phyloP scores from a whole-genome alignment of 2,888 invertebrate species.

The Parelbella ahira region DNA sequence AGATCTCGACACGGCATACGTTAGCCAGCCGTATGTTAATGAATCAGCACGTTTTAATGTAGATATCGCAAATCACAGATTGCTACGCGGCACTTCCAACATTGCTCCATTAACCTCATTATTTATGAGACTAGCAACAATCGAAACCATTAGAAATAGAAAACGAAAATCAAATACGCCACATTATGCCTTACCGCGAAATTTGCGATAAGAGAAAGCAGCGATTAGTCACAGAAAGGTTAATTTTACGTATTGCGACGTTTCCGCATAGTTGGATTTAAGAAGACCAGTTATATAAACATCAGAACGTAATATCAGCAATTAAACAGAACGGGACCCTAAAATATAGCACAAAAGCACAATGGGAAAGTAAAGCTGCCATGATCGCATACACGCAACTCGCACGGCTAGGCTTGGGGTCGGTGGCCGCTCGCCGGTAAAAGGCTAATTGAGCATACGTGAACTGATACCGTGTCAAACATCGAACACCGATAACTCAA shows the following conservation, averaged over 20 bases:
- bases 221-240: conserved; percentile 71
- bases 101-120: conserved; percentile 76
- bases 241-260: conserved; percentile 63
- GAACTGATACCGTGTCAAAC: conserved; percentile 46
- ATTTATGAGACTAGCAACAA: conserved; percentile 35
- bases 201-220: conserved; percentile 73
- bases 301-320: conserved; percentile 38
- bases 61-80: conserved; percentile 63
- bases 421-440: conserved; percentile 84
- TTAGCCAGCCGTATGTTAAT: conserved; percentile 65
- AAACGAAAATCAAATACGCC: conserved; percentile 36
- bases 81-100: conserved; percentile 74
- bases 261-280: conserved; percentile 50
- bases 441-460: conserved; percentile 64
- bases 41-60: conserved; percentile 76
- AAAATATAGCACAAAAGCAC: conserved; percentile 41
- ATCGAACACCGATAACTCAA: conserved; percentile 36
- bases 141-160: conserved; percentile 36
- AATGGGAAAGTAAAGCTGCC: conserved; percentile 76
- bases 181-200: conserved; percentile 47
- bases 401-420: conserved; percentile 82
- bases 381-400: conserved; percentile 80
- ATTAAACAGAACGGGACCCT: conserved; percentile 30
- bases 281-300: conserved; percentile 63
- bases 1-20: conserved; percentile 2